Conservation (phyloP, 2,113 vertebrate genomes). For the Spheniscus mendiculus region DNA sequence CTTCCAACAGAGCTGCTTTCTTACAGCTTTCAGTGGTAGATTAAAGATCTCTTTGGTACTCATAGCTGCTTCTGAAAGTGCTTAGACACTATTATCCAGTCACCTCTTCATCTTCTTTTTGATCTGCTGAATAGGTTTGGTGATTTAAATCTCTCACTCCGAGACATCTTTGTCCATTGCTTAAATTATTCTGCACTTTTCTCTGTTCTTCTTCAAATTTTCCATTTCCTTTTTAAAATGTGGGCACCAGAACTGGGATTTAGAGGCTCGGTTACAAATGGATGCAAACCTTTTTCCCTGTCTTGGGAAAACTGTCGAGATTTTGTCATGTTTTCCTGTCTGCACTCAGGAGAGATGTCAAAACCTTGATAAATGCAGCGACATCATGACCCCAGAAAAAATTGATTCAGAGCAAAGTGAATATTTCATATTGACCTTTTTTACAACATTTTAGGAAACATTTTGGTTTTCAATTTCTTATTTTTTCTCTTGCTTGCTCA, state of each 20-base stretch:
- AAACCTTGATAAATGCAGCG: not conserved
- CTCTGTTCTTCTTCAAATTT: not conserved
- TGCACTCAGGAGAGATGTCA: not conserved
- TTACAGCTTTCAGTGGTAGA: not conserved
- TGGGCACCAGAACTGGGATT: not conserved
- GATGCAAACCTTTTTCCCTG: not conserved
- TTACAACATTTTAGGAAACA: not conserved
- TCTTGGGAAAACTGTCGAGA: not conserved
- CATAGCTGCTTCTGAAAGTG: not conserved
- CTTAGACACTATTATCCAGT: not conserved
- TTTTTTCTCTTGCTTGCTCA: not conserved
- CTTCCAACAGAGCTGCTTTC: not conserved
- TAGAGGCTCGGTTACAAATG: not conserved
- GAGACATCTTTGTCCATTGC: not conserved
- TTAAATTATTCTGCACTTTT: not conserved
- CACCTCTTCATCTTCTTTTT: not conserved
- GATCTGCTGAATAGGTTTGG: not conserved
- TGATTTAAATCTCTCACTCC: not conserved
- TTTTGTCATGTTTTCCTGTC: not conserved
- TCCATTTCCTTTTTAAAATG: not conserved
- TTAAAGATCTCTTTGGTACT: slow-evolving; percentile 4
- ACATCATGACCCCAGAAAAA: not conserved
- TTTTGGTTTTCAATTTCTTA: not conserved
- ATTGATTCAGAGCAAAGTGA: not conserved
- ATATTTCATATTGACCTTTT: not conserved